These are phyloP conservation scores for Spisula solida DNA, from an alignment of 2,888 invertebrate genomes.

Conservation along the genomic window DNA sequence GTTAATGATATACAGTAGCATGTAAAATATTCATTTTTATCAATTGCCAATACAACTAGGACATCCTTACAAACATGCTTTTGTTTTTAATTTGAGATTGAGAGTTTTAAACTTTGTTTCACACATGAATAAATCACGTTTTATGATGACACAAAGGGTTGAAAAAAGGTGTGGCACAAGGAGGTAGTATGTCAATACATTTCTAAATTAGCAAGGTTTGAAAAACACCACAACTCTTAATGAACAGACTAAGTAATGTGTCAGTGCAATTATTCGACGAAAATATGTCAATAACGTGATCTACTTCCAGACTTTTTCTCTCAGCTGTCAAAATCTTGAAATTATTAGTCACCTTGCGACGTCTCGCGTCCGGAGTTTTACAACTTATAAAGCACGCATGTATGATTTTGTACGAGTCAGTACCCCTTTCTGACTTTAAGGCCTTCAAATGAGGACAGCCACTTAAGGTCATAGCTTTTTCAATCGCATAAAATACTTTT, in stretches of 20 bases:
- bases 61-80: background rate
- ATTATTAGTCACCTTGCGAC: constrained; percentile 92
- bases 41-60: background rate
- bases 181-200: background rate
- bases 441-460: constrained; percentile 94
- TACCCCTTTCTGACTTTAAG: constrained; percentile 93
- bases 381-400: constrained; percentile 94
- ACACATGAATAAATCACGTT: background rate
- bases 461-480: constrained; percentile 91
- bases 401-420: constrained; percentile 92
- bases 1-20: background rate
- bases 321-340: constrained; percentile 48
- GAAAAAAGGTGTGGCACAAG: constrained; percentile 21
- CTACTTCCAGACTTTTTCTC: constrained; percentile 20
- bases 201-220: background rate
- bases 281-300: background rate
- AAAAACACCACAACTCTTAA: background rate
- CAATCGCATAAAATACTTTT: constrained; percentile 35
- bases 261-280: background rate
- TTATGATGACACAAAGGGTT: constrained; percentile 19
- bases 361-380: constrained; percentile 93
- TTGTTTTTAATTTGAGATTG: background rate
- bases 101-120: background rate
- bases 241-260: background rate
- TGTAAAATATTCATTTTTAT: background rate